Base-by-base conservation (phyloP, 2,113 vertebrate genomes). In the Macquaria australasica region DNA sequence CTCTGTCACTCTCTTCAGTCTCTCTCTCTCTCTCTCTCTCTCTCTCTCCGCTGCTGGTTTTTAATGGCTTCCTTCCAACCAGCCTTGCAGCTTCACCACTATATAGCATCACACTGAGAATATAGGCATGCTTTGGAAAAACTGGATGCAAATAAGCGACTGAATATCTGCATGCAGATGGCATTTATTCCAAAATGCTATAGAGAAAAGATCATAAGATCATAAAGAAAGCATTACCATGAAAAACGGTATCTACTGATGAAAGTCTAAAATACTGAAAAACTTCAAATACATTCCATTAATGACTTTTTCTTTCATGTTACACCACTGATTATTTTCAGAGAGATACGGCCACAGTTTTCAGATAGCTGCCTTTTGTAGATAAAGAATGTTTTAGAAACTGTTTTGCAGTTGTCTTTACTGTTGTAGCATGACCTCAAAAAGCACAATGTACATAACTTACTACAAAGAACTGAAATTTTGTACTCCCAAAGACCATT, bases 1-100 rank as follows among this genome's bases (percentile, higher is more conserved):
- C 90, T 91, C 89, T 94, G 91, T 91, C 91, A 86, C 77, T 90
- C 88, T 85, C 73, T 77, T 45, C 58, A 53, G 28, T 79, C 78
- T 67, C 53, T 39, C 77, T 59, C 62, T 63, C 67, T 58, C 58
- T 60, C 56, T 59, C 84, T 18, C 73, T 67, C 79, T 63, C 66
- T 25, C 55, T 60, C 53, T 45, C 34, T 56, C 62, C 8, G 10
- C 50, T 39, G 16, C 81, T 85, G 60, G 25, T 72, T 87, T 88
- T 87, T 88, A 92, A 89, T 91, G 89, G 68, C 60, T 86, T 90
- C 68, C 81, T 63, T 88, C 73, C 69, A 86, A 68, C 53, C 64
- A 66, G 60, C 79, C 66, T 81, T 51, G 23, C 45, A 66, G 77
- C 82, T 68, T 87, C 71, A 43, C 78, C 71, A 43, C 78, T 55